Base-by-base conservation (phyloP, 2,888 invertebrate species). In the Lagria hirta region DNA sequence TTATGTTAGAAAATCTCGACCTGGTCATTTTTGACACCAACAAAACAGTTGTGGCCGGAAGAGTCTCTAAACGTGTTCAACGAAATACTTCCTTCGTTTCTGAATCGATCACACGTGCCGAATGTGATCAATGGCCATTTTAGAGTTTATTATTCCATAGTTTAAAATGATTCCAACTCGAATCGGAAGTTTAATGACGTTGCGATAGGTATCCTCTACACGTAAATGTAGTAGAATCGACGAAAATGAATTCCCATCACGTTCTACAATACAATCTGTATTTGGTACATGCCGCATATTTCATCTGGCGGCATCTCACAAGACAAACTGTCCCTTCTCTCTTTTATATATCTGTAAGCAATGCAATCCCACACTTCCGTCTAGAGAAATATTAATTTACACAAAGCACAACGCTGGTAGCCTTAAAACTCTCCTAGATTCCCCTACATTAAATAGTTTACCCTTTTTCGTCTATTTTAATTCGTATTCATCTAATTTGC, bases 281-380 rank as follows among this genome's bases (percentile, higher is more conserved):
- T 48, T 40, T 48, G 48, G 43, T 48, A 43, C 43, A 43, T 48
- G 48, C 43, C 43, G 48, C 43, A 48, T 48, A 48, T 48, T 48
- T 48, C 48, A 48, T 43, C 34, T 48, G 20, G 48, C 48, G 48
- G 43, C 38, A 48, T 43, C 48, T 48, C 17, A 15, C 23, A 43
- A 48, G 48, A 48, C 48, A 43, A 48, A 48, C 48, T 48, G 48
- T 43, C 48, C 48, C 38, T 43, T 22, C 32, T 21, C 13, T 20
- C 24, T 16, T 11, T 24, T 16, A 26, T 10, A 18, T 1, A n/a
- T n/a, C 8, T n/a, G 24, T 5, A n/a, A n/a, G 24, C 4, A 4
- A n/a, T 29, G 15, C 23, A 30, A 32, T 26, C 27, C 18, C 33
- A 26, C 44, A 17, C 16, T 24, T 27, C 20, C 12, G 21, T 38